phyloP scores from a whole-genome alignment of 2,888 invertebrate species.

The Acleris cristana region DNA sequence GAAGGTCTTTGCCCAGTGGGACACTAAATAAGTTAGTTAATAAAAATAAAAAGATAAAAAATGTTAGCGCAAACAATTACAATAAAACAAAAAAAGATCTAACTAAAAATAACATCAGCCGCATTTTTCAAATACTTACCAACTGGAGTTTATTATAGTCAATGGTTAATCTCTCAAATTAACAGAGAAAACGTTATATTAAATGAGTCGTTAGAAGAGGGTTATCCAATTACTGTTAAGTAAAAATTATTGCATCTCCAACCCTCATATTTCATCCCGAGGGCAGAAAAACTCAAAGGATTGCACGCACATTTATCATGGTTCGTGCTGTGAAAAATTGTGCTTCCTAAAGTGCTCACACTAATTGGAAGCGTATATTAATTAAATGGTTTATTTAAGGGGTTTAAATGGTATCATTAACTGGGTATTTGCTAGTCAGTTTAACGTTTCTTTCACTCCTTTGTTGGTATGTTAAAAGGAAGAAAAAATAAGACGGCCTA shows the following conservation, averaged over 20 bases:
- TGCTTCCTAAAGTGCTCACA: conserved; percentile 15
- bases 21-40: too few relatives aligned
- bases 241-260: conserved; percentile 55
- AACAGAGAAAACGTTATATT: conserved; percentile 6
- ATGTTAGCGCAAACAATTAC: too few relatives aligned
- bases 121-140: too few relatives aligned
- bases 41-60: too few relatives aligned
- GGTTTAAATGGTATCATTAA: neutral
- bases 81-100: too few relatives aligned
- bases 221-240: conserved; percentile 59
- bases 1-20: too few relatives aligned
- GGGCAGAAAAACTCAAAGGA: conserved; percentile 22
- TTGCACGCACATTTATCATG: conserved; percentile 44
- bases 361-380: conserved; percentile 33
- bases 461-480: too few relatives aligned
- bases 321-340: conserved; percentile 40
- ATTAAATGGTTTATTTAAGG: conserved; percentile 21
- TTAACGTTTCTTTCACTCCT: too few relatives aligned
- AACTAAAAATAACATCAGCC: too few relatives aligned
- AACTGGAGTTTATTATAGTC: too few relatives aligned
- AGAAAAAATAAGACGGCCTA: too few relatives aligned
- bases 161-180: neutral
- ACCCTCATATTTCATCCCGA: conserved; percentile 42
- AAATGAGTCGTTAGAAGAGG: conserved; percentile 28
- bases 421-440: too few relatives aligned